Conservation (phyloP, 2,113 vertebrate species). For the Antidorcas marsupialis region DNA sequence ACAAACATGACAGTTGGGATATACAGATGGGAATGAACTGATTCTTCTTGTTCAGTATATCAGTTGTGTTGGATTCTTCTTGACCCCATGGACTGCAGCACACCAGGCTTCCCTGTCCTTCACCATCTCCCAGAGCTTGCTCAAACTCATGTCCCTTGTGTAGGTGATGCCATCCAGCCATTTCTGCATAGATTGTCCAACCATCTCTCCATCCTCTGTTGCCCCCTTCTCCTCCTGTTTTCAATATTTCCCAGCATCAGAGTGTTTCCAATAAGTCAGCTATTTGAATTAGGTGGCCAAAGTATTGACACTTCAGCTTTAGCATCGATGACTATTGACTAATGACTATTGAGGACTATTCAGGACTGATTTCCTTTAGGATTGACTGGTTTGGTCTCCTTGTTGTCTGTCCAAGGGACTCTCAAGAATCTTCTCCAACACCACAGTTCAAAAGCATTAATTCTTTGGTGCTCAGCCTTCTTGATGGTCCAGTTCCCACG, state of each 20-base stretch:
- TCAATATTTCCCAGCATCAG: background rate
- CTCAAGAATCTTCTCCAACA: background rate
- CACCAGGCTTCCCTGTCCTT: background rate
- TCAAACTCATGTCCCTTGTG: background rate
- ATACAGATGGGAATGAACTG: background rate
- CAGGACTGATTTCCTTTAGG: background rate
- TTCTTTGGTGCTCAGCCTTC: background rate
- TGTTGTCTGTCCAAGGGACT: background rate
- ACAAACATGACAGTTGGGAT: background rate
- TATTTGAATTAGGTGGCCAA: background rate
- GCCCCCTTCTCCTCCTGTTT: background rate
- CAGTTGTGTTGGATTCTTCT: background rate
- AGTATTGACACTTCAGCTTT: background rate
- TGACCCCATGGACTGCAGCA: background rate
- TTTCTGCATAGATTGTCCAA: background rate
- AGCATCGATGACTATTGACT: background rate
- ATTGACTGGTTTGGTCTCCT: background rate
- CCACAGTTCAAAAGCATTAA: background rate
- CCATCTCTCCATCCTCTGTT: background rate
- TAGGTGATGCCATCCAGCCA: background rate
- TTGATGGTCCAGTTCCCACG: background rate
- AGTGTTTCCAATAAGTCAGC: background rate
- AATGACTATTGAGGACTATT: background rate
- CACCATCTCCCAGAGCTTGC: background rate
- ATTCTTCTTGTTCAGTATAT: background rate